These are phyloP conservation scores for Sthenelais limicola DNA, from an alignment of 2,888 invertebrate species.

Conservation along the genomic window DNA sequence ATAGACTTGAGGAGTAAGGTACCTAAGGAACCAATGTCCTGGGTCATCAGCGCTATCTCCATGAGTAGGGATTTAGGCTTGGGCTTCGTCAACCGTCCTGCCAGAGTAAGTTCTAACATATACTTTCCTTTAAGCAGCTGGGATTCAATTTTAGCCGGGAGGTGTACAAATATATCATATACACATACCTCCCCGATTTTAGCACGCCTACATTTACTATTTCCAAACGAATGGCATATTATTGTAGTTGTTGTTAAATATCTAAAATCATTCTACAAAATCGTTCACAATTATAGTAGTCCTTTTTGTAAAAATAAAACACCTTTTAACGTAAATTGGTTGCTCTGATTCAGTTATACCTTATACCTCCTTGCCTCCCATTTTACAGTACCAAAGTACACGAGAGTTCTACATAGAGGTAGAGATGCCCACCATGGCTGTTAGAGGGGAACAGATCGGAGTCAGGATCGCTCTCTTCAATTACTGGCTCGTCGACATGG, in stretches of 20 bases:
- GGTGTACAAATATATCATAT: no score
- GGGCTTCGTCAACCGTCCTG: constrained; percentile 85
- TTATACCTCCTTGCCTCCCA: neutral
- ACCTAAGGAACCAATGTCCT: constrained; percentile 74
- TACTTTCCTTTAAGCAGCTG: no score
- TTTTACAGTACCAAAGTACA: constrained; percentile 84
- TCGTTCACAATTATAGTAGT: no score
- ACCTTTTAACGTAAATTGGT: no score
- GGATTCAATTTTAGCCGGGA: no score
- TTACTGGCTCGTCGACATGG: constrained; percentile 80
- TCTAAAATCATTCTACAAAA: no score
- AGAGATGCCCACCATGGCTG: constrained; percentile 87
- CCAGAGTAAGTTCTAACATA: constrained; percentile 76
- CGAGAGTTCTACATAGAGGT: constrained; percentile 95
- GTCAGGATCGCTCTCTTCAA: constrained; percentile 94
- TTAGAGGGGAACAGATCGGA: constrained; percentile 94
- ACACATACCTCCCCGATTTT: no score
- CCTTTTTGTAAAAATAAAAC: no score
- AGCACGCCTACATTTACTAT: no score
- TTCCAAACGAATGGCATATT: no score
- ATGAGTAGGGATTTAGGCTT: constrained; percentile 89
- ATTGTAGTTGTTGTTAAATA: no score
- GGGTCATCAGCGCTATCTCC: constrained; percentile 94
- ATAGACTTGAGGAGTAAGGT: constrained; percentile 67
- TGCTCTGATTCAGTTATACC: no score